Evolutionary conservation across 2,888 invertebrate genomes (phyloP).

Genomic region (Spicauda simplicius): DNA sequence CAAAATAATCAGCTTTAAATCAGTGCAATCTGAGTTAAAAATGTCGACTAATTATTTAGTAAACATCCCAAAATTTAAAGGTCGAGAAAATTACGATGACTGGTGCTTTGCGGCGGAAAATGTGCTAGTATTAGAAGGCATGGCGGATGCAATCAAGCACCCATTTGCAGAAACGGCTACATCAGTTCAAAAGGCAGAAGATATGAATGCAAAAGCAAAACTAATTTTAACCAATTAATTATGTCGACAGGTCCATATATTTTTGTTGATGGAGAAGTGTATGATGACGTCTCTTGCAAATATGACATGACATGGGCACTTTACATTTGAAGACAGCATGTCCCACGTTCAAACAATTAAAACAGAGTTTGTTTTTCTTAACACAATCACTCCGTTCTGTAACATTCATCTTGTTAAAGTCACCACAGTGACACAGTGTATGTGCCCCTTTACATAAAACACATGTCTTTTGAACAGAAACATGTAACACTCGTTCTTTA

Average conservation of each 20-base stretch:
- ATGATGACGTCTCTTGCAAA: conserved; percentile 13
- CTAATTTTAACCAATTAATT: no score
- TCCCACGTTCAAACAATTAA: conserved; percentile 36
- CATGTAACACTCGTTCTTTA: conserved; percentile 1
- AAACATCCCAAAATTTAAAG: no score
- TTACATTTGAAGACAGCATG: conserved; percentile 30
- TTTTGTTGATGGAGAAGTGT: background rate
- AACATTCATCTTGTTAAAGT: conserved; percentile 32
- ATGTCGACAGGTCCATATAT: background rate
- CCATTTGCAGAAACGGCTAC: no score
- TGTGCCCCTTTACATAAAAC: conserved; percentile 32
- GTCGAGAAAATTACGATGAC: no score
- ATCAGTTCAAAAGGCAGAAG: no score
- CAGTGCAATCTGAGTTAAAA: no score
- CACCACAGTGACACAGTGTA: conserved; percentile 37
- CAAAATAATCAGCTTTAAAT: no score
- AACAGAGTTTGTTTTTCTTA: conserved; percentile 28
- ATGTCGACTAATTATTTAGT: no score
- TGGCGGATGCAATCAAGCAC: no score
- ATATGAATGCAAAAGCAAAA: no score
- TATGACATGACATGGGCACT: conserved; percentile 17
- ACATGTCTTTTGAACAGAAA: conserved; percentile 38
- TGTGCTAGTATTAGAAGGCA: no score
- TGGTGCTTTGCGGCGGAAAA: no score
- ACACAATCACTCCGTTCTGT: conserved; percentile 32